These are phyloP conservation scores for Sciurus vulgaris DNA, from an alignment of 2,797 vertebrate species.

Conservation along the genomic window DNA sequence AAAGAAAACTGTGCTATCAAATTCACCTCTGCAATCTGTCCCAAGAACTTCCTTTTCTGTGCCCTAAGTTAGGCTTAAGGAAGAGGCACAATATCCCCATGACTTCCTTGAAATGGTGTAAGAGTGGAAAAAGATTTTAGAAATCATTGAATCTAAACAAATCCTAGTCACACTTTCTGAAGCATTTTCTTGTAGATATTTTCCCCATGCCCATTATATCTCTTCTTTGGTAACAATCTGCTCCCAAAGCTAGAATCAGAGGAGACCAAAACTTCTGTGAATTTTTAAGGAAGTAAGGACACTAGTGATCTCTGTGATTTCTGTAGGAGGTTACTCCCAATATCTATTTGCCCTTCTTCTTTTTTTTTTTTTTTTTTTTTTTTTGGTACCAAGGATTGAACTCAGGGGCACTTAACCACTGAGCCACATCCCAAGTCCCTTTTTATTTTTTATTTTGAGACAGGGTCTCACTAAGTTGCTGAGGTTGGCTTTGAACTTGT, in stretches of 20 bases:
- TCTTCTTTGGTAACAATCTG: neutral
- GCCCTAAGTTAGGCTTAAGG: constrained; percentile 1
- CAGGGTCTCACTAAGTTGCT: too few species aligned
- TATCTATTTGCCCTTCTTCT: neutral
- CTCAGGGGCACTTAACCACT: too few species aligned
- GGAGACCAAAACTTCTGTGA: neutral
- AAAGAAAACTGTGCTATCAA: constrained; percentile 44
- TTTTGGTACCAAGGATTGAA: too few species aligned
- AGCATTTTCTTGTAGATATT: neutral
- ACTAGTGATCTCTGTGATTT: neutral
- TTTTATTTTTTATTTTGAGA: too few species aligned
- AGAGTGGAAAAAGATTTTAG: constrained; percentile 21
- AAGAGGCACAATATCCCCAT: neutral
- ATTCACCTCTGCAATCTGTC: constrained; percentile 55
- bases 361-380: too few species aligned
- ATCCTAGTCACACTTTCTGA: neutral
- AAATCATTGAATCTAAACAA: neutral
- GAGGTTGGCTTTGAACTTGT: too few species aligned
- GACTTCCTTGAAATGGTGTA: constrained; percentile 2
- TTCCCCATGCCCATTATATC: neutral
- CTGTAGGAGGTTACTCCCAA: neutral
- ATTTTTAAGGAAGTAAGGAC: neutral
- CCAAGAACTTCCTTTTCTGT: constrained; percentile 63
- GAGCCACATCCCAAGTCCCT: too few species aligned
- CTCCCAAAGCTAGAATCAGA: neutral